Conservation (phyloP, 53 echinoderm and acorn worm species). For the Actinopyga echinites region DNA sequence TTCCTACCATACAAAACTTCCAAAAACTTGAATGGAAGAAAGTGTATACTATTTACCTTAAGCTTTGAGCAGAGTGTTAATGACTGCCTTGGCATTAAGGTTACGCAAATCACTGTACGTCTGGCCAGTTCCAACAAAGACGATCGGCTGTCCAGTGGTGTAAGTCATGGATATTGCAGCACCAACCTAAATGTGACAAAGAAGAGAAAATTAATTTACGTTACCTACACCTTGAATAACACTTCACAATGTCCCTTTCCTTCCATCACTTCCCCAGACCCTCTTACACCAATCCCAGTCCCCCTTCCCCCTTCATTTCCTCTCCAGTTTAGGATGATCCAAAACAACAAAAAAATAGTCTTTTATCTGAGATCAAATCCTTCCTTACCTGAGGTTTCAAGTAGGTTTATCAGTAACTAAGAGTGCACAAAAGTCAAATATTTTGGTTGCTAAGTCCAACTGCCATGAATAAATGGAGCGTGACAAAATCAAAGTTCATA, state of each 20-base stretch:
- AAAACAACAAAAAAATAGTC: too few species aligned
- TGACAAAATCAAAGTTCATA: too few species aligned
- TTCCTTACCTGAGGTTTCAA: too few species aligned
- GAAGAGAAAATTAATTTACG: neutral
- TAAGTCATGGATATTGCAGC: conserved; percentile 99
- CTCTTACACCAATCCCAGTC: neutral
- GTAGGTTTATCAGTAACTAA: too few species aligned
- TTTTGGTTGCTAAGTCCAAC: too few species aligned
- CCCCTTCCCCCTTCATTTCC: too few species aligned
- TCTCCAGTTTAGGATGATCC: too few species aligned
- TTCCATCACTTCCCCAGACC: neutral
- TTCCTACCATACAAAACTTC: too few species aligned
- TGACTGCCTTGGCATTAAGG: conserved; percentile 94
- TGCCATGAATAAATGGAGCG: too few species aligned
- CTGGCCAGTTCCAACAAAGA: conserved; percentile 98
- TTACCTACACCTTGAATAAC: neutral
- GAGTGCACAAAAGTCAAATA: too few species aligned
- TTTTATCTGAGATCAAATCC: too few species aligned
- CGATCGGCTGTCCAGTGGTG: conserved; percentile 98
- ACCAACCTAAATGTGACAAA: conserved; percentile 68
- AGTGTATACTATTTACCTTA: conserved; percentile 6
- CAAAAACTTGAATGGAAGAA: neutral
- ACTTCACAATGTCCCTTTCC: neutral
- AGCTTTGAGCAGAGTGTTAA: conserved; percentile 94
- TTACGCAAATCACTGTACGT: conserved; percentile 95